Evolutionary conservation across 2,113 vertebrate genomes (phyloP), one percentile per base, ranked within the genome.

Genomic region (Alligator mississippiensis): DNA sequence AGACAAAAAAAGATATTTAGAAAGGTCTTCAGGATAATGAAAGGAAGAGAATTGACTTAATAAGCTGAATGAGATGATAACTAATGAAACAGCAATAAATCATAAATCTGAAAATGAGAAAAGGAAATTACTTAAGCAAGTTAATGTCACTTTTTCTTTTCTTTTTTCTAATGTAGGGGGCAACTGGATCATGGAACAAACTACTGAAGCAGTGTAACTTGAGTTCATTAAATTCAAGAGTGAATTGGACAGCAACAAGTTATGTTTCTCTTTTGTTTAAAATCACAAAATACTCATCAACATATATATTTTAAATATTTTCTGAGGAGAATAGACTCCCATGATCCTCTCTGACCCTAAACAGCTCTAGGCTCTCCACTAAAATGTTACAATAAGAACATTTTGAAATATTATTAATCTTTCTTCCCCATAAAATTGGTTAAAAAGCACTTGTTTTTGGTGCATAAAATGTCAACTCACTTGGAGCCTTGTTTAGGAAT

Each of bases 361-460:
- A 16, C 22, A 86, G 66, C 24, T 38, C 18, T 55, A 0, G 0
- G 34, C 85, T 94, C 60, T 87, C 58, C 1, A 70, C 77, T 58
- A 85, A 21, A 96, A 85, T 81, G 79, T 79, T 94, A 17, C 6
- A 61, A 34, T 10, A 90, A 92, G 21, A 94, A 88, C 28, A 89
- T 34, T 54, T 3, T 87, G 63, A 90, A 91, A 93, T 54, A 66
- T 59, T 63, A 82, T 79, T 64, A 91, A 24, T 2, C 13, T 74
- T 11, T 5, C 87, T 10, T 15, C 84, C 9, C 21, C 78, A 47
- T 86, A 58, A 75, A 86, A 68, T 7, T 81, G 68, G 63, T 61
- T 93, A 83, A 89, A 86, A 57, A 62, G 15, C n/a, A 17, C n/a
- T 17, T 57, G 81, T 82, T 12, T 87, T 77, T 74, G 1, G 1